Base-by-base conservation (phyloP, 2,113 vertebrate species). In the Calonectris borealis region DNA sequence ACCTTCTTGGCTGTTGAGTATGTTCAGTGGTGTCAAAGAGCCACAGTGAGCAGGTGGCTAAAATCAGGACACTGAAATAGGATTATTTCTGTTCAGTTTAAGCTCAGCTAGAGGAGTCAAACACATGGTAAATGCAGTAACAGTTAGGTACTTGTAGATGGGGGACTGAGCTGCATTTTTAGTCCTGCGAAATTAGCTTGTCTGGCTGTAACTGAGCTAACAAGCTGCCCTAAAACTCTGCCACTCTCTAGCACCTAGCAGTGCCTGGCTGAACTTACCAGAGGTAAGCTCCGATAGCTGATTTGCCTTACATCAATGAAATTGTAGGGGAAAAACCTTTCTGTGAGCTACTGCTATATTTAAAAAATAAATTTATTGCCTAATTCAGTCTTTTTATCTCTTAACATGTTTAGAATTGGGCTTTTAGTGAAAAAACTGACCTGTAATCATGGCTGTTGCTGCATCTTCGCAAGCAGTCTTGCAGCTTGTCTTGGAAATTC, bases 401-500 rank as follows among this genome's bases (percentile, higher is more conserved):
- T 38, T 11, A 58, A 11, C 8, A 6, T 31, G 2, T 55, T 93
- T 68, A 55, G 48, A 83, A 57, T 36, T 26, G 20, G 25, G 13
- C 18, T 46, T 77, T n/a, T 40, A 32, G 15, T 49, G 62, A 8
- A 16, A 5, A 25, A 40, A 13, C 5, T 71, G 18, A 34, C 40
- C 27, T 58, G 7, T 34, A 69, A 17, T 29, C 3, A 0, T 84
- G 40, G 15, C 64, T 86, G 57, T 72, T 83, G 19, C 52, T 82
- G 52, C 20, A 21, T 76, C 82, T 84, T 75, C 71, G 58, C 40
- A 83, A 73, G 26, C n/a, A 86, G 68, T 88, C 76, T 88, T 93
- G 76, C 76, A 79, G 69, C 31, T 93, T 90, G 32, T 62, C 69
- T 66, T 86, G 80, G 79, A 92, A 95, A 85, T 90, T 93, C 77